Conservation (phyloP, 2,113 vertebrate species). For the Tetraodon nigroviridis region DNA sequence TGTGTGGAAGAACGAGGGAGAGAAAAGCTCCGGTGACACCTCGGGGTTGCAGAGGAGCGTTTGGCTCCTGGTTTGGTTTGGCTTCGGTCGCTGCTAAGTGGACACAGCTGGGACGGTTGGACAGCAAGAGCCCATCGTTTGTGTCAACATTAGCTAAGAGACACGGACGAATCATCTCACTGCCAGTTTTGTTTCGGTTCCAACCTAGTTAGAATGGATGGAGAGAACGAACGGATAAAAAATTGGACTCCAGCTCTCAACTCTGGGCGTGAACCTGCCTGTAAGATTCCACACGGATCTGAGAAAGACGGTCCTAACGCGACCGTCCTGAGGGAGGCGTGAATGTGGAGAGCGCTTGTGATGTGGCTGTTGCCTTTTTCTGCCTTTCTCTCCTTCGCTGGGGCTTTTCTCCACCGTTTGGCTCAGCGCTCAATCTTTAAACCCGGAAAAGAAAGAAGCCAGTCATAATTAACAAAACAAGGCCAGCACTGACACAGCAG, state of each 20-base stretch:
- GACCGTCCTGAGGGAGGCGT: constrained; percentile 29
- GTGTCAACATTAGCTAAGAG: constrained; percentile 55
- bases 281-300: constrained; percentile 38
- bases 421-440: constrained; percentile 34
- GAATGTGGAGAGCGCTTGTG: constrained; percentile 32
- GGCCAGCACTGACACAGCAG: constrained; percentile 33
- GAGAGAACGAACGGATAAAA: no score
- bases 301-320: constrained; percentile 37
- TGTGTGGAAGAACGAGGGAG: constrained; percentile 19
- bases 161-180: constrained; percentile 24
- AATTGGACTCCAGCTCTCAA: constrained; percentile 2
- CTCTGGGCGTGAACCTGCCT: constrained; percentile 2
- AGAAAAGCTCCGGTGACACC: constrained; percentile 37
- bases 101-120: constrained; percentile 65
- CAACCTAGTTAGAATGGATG: not conserved
- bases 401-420: constrained; percentile 26
- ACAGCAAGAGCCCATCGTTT: constrained; percentile 49
- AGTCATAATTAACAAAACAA: constrained; percentile 56
- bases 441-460: constrained; percentile 27
- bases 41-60: constrained; percentile 35
- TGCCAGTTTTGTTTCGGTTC: constrained; percentile 17
- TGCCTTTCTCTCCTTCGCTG: constrained; percentile 18
- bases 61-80: constrained; percentile 58
- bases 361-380: constrained; percentile 20
- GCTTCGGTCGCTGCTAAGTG: constrained; percentile 55